Evolutionary conservation across 35 echinoderm and acorn worm genomes (phyloP).

Genomic region (Lytechinus pictus): DNA sequence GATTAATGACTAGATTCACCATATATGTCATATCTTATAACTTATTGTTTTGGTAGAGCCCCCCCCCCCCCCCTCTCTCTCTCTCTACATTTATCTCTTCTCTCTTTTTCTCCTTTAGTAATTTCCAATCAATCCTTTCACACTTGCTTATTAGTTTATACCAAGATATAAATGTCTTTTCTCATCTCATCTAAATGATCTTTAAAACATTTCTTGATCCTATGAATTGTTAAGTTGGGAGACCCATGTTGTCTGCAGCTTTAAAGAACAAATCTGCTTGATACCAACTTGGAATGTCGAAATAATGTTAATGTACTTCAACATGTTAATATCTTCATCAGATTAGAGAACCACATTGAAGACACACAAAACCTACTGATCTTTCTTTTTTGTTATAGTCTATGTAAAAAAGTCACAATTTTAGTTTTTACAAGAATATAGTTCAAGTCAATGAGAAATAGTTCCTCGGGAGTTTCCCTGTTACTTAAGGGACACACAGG

Average conservation of each 20-base stretch:
- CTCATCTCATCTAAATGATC: background rate
- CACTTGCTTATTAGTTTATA: background rate
- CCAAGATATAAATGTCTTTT: too few relatives aligned
- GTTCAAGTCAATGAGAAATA: background rate
- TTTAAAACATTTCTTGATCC: too few relatives aligned
- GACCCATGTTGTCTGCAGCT: too few relatives aligned
- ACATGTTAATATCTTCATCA: constrained; percentile 19
- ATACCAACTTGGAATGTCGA: background rate
- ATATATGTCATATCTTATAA: background rate
- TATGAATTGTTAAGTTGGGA: too few relatives aligned
- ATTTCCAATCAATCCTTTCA: background rate
- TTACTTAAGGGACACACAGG: background rate
- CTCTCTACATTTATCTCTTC: background rate
- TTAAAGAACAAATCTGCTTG: background rate
- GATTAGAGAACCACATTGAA: background rate
- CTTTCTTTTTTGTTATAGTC: background rate
- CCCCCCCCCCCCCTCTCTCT: background rate
- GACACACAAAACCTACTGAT: background rate
- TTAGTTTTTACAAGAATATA: background rate
- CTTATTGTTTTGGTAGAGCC: background rate
- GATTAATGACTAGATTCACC: background rate
- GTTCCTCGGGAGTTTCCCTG: background rate
- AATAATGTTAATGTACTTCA: background rate
- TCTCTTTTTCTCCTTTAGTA: background rate
- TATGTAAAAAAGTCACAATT: background rate